Evolutionary conservation across 2,888 invertebrate genomes (phyloP), one percentile per base, ranked within the genome.

Genomic region (Xestia sexstrigata): DNA sequence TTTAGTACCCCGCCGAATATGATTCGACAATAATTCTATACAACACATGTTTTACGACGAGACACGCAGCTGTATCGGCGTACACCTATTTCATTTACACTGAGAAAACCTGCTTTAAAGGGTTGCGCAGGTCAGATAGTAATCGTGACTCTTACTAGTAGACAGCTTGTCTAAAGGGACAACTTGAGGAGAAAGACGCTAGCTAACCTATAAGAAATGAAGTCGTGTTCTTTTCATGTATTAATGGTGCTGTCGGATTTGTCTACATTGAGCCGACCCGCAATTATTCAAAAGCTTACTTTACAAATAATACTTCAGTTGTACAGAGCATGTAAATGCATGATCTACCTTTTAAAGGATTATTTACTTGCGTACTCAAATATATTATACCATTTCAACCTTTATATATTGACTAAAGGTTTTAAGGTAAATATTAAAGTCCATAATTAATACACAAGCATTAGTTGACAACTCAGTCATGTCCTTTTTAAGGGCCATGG

Each of bases 21-120:
- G 9, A 45, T 72, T 72, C 20, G 35, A 23, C 15, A 35, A 58
- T 58, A 76, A 30, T 60, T 49, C 9, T 60, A n/a, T 26, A n/a
- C 20, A 3, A 17, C 20, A 20, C 52, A 62, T 55, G 23, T 62
- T 70, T 78, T 39, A 72, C 73, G 9, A 20, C 35, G 4, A 35
- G 13, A 45, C 26, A 26, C 26, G 15, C 65, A 58, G 63, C 35
- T 39, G 2, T 49, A 26, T n/a, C 0, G 15, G 26, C n/a, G 49
- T 60, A 72, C 35, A 60, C 42, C n/a, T 73, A 79, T 79, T 74
- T 58, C 26, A 74, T 74, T 20, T 67, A 60, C 17, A 52, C 26
- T 20, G 20, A 74, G n/a, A 45, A 67, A 80, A 80, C 78, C 80
- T 52, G 80, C 60, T 79, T 45, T 47, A 9, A 80, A 80, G 80